Conservation (phyloP, 2,113 vertebrate species). For the Myotis davidii region DNA sequence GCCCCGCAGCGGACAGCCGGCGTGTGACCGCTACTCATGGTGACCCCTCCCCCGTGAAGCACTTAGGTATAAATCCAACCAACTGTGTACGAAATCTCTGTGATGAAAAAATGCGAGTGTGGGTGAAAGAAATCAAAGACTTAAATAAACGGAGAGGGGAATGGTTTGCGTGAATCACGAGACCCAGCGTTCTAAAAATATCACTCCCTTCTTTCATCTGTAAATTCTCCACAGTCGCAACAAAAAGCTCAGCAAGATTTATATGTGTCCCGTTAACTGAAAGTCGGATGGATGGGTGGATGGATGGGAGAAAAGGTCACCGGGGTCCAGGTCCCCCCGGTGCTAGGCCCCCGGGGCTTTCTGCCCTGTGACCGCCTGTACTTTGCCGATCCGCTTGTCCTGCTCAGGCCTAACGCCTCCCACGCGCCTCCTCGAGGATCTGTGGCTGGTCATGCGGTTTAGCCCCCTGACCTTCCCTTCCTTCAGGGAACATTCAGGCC, state of each 20-base stretch:
- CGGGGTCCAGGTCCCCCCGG: too few species aligned
- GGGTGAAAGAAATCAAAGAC: neutral
- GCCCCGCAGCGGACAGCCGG: neutral
- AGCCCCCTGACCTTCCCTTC: too few species aligned
- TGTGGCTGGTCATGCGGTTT: too few species aligned
- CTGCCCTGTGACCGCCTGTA: too few species aligned
- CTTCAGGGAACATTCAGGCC: too few species aligned
- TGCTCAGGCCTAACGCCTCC: too few species aligned
- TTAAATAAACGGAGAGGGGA: neutral
- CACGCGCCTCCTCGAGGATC: too few species aligned
- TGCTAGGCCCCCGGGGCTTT: too few species aligned
- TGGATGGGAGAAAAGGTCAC: neutral
- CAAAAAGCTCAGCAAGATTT: neutral
- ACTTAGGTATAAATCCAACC: neutral
- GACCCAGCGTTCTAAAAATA: neutral
- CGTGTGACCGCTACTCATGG: neutral
- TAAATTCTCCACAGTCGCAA: neutral
- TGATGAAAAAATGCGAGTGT: neutral
- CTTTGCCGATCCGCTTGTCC: too few species aligned
- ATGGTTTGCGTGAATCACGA: too few species aligned
- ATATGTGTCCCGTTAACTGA: neutral
- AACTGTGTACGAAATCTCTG: neutral
- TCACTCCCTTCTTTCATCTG: neutral
- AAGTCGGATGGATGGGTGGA: neutral
- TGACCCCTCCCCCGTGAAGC: neutral